Base-by-base conservation (phyloP, 2,888 invertebrate genomes). In the Meloe dianella region DNA sequence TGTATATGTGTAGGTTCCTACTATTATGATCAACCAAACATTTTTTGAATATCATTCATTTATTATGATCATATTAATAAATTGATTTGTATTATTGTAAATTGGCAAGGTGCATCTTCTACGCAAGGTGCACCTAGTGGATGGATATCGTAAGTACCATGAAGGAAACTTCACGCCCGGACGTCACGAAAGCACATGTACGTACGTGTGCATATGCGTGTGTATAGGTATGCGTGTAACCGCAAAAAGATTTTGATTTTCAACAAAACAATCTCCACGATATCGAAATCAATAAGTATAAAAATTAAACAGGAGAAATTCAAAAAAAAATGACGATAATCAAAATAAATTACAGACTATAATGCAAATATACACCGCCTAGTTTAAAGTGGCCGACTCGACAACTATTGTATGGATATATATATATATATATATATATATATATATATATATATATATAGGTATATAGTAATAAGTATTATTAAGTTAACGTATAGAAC, bases 121-220 rank as follows among this genome's bases (percentile, higher is more conserved):
- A 62, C 68, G 73, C 73, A 73, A 73, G 73, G 73, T 73, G 73
- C 73, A 73, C 69, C 70, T 63, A 67, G 66, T 69, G 61, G 67
- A 64, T 54, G 69, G 68, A 67, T 71, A 71, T 68, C 56, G 70
- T 68, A 68, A 70, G 64, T 66, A 68, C 73, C 73, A 71, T 73
- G 70, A 69, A 73, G 69, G 69, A 69, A 68, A 61, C 71, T 73
- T 71, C 66, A 73, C 71, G 71, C 65, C 59, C 32, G 61, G 57
- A 57, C 54, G 54, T 54, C 63, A 61, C 47, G 57, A 61, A 63
- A 67, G 61, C 64, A 67, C 24, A 5, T 54, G 54, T 20, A 20
- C 8, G 20, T 41, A 17, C 14, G 17, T 41, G 14, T 6, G 41
- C 20, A 20, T 12, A 24, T 22, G 14, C 24, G 54, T 24, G 54